Evolutionary conservation across 2,797 vertebrate species (phyloP).

Genomic region (Cryptoblepharus egeriae): DNA sequence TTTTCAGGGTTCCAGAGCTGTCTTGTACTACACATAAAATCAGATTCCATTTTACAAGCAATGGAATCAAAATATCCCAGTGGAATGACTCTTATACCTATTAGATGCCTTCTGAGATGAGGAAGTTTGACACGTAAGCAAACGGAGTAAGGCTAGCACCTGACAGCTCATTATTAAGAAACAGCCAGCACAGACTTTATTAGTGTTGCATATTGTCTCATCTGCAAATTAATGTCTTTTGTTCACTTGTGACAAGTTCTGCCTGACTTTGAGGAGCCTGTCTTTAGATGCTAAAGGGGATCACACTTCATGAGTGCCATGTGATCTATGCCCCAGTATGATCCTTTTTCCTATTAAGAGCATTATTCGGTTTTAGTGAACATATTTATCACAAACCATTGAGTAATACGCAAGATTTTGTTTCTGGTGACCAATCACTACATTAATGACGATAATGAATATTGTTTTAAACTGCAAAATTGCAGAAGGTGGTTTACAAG

Average conservation of each 20-base stretch:
- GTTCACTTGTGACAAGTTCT: constrained; percentile 69
- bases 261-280: constrained; percentile 67
- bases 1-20: constrained; percentile 54
- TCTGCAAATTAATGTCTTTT: constrained; percentile 76
- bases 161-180: constrained; percentile 80
- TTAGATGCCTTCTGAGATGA: constrained; percentile 11
- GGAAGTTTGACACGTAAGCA: constrained; percentile 67
- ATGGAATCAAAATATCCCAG: constrained; percentile 37
- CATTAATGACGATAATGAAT: too few species aligned
- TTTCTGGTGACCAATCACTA: constrained; percentile 31
- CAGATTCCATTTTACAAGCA: constrained; percentile 24
- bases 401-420: constrained; percentile 37
- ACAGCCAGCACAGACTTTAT: constrained; percentile 73
- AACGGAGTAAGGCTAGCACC: constrained; percentile 50
- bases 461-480: too few species aligned
- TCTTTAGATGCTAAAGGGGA: constrained; percentile 53
- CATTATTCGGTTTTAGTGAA: constrained; percentile 63
- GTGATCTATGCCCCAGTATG: constrained; percentile 74
- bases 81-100: background rate
- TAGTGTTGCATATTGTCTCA: constrained; percentile 57
- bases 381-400: constrained; percentile 62
- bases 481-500: too few species aligned
- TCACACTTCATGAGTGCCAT: constrained; percentile 65
- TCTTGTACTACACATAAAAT: constrained; percentile 41
- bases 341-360: constrained; percentile 51